A percentile compares a stretch with the other conserved stretches of the same genome.
Conservation (phyloP, 2,888 invertebrate genomes). For the Melikaiella ostensackeni region DNA sequence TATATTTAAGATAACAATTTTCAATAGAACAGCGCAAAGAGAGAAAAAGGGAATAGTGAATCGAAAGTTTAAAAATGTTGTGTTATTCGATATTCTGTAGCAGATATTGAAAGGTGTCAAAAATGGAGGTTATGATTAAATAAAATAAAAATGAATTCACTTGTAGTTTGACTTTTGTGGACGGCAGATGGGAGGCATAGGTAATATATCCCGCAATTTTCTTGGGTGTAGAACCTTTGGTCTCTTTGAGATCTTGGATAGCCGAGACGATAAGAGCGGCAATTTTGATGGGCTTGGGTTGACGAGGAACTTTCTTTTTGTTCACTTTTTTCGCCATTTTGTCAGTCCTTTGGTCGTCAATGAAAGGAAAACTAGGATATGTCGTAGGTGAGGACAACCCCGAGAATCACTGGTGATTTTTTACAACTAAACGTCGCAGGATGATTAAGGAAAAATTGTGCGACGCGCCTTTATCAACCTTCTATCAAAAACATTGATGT, state of each 20-base stretch:
- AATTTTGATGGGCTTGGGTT: slow-evolving; percentile 61
- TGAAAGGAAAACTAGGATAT: background rate
- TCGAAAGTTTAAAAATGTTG: no score
- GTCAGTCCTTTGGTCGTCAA: background rate
- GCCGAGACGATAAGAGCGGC: slow-evolving; percentile 67
- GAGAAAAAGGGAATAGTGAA: no score
- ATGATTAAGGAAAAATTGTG: background rate
- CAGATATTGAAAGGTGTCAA: background rate
- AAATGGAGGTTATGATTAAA: background rate
- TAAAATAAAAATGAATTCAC: slow-evolving; percentile 55
- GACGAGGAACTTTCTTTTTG: background rate
- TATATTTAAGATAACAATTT: no score
- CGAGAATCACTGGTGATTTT: slow-evolving; percentile 25
- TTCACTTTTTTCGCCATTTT: slow-evolving; percentile 28
- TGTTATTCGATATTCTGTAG: no score
- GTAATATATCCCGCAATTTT: slow-evolving; percentile 68
- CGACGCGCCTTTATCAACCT: background rate
- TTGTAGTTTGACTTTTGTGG: slow-evolving; percentile 63
- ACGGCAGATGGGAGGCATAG: slow-evolving; percentile 61
- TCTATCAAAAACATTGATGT: background rate
- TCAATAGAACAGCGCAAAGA: no score
- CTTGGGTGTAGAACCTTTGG: slow-evolving; percentile 64
- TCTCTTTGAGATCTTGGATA: slow-evolving; percentile 67
- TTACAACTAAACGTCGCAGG: background rate
- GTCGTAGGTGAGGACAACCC: background rate